Evolutionary conservation across 2,113 vertebrate species (phyloP).

Genomic region (Hucho hucho): DNA sequence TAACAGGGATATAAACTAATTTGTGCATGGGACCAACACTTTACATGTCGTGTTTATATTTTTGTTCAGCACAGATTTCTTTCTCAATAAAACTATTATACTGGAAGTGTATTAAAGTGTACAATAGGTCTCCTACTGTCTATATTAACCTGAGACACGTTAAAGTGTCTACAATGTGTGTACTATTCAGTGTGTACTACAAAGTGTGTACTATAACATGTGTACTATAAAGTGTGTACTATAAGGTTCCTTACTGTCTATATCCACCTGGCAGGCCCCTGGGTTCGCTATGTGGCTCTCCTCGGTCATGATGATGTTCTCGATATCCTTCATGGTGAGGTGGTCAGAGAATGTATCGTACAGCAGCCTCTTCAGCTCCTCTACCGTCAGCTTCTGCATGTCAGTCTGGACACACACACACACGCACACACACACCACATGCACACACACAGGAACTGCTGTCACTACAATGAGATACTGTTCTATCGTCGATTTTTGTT

Average conservation of each 20-base stretch:
- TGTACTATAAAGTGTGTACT: not conserved
- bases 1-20: too few species aligned
- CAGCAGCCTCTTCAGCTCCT: slow-evolving; percentile 94
- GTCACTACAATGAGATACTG: not conserved
- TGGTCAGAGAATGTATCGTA: slow-evolving; percentile 98
- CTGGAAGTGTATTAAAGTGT: not conserved
- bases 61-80: not conserved
- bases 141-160: not conserved
- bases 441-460: too few species aligned
- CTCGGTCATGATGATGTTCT: slow-evolving; percentile 99
- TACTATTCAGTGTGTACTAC: too few species aligned
- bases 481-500: not conserved
- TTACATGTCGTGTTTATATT: too few species aligned
- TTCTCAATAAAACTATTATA: not conserved
- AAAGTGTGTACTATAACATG: not conserved
- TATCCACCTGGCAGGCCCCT: slow-evolving; percentile 89
- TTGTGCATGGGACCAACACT: too few species aligned
- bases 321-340: slow-evolving; percentile 98
- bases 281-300: slow-evolving; percentile 95
- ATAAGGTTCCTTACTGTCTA: slow-evolving; percentile 88
- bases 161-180: not conserved
- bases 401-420: slow-evolving; percentile 80
- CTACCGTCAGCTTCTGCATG: slow-evolving; percentile 97
- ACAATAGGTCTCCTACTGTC: not conserved
- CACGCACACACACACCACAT: slow-evolving; percentile 14